Evolutionary conservation across 2,113 vertebrate genomes (phyloP), one percentile per base, ranked within the genome.

Genomic region (Dicrurus megarhynchus): DNA sequence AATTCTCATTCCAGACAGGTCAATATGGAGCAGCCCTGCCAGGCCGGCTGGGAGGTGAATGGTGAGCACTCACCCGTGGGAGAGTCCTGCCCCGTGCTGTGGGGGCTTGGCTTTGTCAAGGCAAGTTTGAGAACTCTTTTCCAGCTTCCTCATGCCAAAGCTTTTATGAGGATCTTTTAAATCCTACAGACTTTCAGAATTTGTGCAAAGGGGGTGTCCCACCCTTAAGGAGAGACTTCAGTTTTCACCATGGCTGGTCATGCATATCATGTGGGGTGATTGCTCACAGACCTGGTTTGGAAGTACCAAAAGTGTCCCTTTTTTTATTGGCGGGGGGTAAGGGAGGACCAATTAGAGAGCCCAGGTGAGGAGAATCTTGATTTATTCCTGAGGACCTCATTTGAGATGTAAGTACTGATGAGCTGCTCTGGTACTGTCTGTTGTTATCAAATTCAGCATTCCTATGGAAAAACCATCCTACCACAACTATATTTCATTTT

Each of bases 31-130:
- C 18, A 15, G 41, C 42, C 28, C 50, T 22, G 6, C 20, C 80
- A 57, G 2, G 9, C 71, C 0, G 1, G 30, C 0, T 0, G 1
- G 60, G 28, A 60, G 64, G 50, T 30, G 37, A 28, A 82, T 60
- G 84, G 52, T 50, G 60, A 84, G 22, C 2, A 2, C 5, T 53
- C 30, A 35, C 24, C 74, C 1, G 0, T 0, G 10, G 52, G 53
- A 69, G 5, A 3, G 46, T 18, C 24, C 63, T 96, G 75, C n/a
- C 61, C 22, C 0, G 0, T 1, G 0, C 1, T 0, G 0, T 8
- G 11, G 18, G 13, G 33, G 5, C 24, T 56, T 44, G 57, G 26
- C 13, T 68, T 75, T 87, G 65, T 61, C 2, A 2, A 67, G 35
- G 6, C 10, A 63, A 19, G 5, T 67, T 35, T 47, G 44, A 67